Conservation (phyloP, 2,113 vertebrate species). For the Paralichthys olivaceus region DNA sequence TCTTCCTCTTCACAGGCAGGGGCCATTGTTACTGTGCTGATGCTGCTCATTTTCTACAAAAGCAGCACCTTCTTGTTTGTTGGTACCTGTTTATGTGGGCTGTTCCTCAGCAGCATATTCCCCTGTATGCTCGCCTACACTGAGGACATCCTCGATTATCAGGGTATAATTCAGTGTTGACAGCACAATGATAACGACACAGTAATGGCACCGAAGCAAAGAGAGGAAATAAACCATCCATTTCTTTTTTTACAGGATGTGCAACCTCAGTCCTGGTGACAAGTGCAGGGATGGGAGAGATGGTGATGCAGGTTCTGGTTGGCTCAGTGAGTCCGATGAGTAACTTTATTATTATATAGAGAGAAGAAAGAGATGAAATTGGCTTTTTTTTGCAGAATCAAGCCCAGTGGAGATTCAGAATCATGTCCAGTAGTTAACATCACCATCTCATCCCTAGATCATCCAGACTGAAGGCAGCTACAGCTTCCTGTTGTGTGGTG, state of each 20-base stretch:
- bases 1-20: constrained; percentile 83
- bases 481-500: constrained; percentile 93
- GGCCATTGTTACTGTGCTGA: constrained; percentile 87
- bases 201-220: background rate
- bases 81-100: constrained; percentile 90
- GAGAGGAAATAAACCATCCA: background rate
- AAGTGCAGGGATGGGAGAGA: constrained; percentile 92
- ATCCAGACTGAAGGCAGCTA: constrained; percentile 92
- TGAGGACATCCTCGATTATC: constrained; percentile 93
- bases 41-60: constrained; percentile 90
- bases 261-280: constrained; percentile 95
- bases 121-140: constrained; percentile 95
- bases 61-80: constrained; percentile 89
- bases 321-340: constrained; percentile 87
- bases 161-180: constrained; percentile 77
- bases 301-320: constrained; percentile 93
- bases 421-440: constrained; percentile 24
- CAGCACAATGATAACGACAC: background rate
- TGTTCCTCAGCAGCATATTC: constrained; percentile 97
- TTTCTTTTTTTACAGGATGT: constrained; percentile 84
- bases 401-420: constrained; percentile 11
- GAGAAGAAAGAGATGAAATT: background rate
- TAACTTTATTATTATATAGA: background rate
- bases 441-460: constrained; percentile 79
- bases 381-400: constrained; percentile 10